Percentiles rank a stretch among this genome's conserved stretches.
Evolutionary conservation across 2,888 invertebrate species (phyloP).

Genomic region (Cylloceria caligata): DNA sequence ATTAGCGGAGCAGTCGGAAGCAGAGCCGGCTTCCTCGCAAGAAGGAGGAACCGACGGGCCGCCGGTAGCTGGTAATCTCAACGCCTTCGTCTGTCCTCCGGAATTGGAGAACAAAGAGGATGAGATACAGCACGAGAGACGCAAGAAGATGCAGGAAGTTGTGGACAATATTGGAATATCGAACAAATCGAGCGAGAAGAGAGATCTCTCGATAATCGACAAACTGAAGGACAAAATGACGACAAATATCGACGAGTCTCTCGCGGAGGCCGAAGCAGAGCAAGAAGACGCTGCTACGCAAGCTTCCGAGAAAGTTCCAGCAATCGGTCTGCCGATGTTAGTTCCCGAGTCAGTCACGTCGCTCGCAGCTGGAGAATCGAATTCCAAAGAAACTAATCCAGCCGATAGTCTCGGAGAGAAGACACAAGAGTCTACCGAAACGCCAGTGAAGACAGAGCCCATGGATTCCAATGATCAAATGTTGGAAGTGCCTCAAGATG

Average conservation of each 20-base stretch:
- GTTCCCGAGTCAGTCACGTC: conserved; percentile 54
- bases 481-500: conserved; percentile 12
- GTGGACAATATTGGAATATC: conserved; percentile 79
- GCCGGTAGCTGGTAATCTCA: conserved; percentile 75
- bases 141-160: conserved; percentile 86
- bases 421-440: conserved; percentile 46
- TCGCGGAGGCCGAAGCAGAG: conserved; percentile 5
- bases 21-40: conserved; percentile 23
- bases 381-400: background rate
- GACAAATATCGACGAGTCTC: conserved; percentile 65
- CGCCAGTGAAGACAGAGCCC: conserved; percentile 48
- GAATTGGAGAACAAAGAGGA: conserved; percentile 84
- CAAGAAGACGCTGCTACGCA: background rate
- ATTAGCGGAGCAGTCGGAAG: conserved; percentile 9
- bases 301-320: background rate
- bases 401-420: background rate
- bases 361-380: conserved; percentile 24
- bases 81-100: conserved; percentile 81
- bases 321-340: conserved; percentile 24
- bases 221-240: conserved; percentile 82
- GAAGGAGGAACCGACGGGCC: conserved; percentile 40
- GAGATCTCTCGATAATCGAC: conserved; percentile 80
- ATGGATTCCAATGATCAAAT: background rate
- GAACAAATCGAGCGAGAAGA: conserved; percentile 77
- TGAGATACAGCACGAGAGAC: conserved; percentile 85